phyloP scores from a whole-genome alignment of 2,113 vertebrate genomes.

The Donacobius atricapilla region DNA sequence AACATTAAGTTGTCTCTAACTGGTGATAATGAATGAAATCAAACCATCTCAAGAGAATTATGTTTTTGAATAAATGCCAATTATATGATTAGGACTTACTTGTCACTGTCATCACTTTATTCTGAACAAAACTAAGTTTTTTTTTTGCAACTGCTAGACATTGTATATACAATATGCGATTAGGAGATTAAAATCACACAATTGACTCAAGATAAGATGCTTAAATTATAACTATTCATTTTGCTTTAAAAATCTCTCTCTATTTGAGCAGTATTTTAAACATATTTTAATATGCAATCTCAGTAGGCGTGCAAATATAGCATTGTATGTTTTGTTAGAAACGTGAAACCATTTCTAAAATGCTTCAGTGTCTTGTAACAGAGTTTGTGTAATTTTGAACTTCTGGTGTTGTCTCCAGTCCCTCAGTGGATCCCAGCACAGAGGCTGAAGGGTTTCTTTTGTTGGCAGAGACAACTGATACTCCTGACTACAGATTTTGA shows the following conservation, averaged over 20 bases:
- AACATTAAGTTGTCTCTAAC: background rate
- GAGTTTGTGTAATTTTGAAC: background rate
- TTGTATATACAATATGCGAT: background rate
- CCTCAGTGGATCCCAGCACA: background rate
- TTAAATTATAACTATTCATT: background rate
- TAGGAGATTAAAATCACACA: background rate
- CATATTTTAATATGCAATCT: background rate
- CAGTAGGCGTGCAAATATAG: background rate
- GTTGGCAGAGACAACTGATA: background rate
- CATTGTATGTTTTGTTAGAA: background rate
- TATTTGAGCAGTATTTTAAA: background rate
- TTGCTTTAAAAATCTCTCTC: background rate
- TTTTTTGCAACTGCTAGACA: background rate
- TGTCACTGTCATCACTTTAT: background rate
- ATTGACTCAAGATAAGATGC: background rate
- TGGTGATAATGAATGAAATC: background rate
- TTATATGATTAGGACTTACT: constrained; percentile 7
- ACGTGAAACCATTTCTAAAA: background rate
- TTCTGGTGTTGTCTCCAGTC: background rate
- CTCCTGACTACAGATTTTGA: background rate
- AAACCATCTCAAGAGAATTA: background rate
- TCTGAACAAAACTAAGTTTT: background rate
- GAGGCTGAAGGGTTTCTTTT: background rate
- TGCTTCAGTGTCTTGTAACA: background rate
- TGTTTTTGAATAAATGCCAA: constrained; percentile 24